Conservation (phyloP, 2,797 vertebrate genomes). For the Tragelaphus oryx region DNA sequence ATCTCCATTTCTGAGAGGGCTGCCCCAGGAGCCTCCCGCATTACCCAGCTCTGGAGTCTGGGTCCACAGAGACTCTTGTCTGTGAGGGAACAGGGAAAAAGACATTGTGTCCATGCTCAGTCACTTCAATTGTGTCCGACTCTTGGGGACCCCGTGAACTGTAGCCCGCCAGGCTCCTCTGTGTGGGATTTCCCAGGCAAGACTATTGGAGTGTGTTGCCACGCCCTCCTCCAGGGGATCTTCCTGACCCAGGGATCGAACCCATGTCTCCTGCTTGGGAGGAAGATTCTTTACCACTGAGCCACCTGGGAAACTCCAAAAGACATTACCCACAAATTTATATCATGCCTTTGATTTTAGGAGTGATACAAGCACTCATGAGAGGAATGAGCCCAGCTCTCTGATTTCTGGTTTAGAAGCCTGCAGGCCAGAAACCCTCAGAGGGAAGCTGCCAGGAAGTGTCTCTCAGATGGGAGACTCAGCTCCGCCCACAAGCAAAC, state of each 20-base stretch:
- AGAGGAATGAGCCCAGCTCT: background rate
- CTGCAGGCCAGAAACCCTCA: background rate
- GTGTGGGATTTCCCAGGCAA: background rate
- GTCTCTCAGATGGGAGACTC: background rate
- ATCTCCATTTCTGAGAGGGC: background rate
- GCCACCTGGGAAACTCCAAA: background rate
- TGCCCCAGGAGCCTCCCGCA: background rate
- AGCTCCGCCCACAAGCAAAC: background rate
- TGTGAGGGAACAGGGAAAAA: background rate
- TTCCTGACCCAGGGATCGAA: background rate
- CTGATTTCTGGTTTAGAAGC: background rate
- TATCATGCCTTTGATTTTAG: background rate
- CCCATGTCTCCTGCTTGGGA: background rate
- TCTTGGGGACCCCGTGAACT: background rate
- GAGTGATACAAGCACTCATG: background rate
- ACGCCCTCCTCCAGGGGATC: background rate
- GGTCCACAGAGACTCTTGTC: background rate
- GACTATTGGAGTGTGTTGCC: background rate
- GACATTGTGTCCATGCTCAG: background rate
- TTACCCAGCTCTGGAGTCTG: background rate
- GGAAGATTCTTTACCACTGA: background rate
- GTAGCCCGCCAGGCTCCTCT: background rate
- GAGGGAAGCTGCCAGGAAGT: background rate
- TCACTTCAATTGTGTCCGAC: background rate
- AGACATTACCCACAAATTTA: background rate